Evolutionary conservation across 2,113 vertebrate genomes (phyloP).

Genomic region (Aptenodytes forsteri): DNA sequence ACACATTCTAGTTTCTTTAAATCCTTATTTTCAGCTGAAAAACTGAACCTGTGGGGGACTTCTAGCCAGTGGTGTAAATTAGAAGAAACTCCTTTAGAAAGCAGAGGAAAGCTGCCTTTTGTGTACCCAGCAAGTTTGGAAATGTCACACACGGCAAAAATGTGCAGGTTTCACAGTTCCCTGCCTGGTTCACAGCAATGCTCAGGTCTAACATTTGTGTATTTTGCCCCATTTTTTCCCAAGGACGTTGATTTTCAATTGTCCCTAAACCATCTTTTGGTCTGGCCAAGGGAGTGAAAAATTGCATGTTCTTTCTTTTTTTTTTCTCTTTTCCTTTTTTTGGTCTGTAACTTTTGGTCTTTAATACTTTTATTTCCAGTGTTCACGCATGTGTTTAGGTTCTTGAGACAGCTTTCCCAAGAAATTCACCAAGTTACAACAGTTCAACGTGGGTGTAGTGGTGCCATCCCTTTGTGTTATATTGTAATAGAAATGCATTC

Average conservation of each 20-base stretch:
- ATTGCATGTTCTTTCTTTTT: rapidly evolving
- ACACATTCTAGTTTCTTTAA: neutral
- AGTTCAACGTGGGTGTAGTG: rapidly evolving
- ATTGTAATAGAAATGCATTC: neutral
- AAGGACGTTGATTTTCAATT: neutral
- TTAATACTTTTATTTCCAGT: neutral
- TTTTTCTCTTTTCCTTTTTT: neutral
- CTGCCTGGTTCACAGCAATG: neutral
- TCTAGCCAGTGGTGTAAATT: neutral
- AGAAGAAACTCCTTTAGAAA: neutral
- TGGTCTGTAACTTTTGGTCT: neutral
- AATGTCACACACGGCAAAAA: neutral
- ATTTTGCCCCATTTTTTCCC: neutral
- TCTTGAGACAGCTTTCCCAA: neutral
- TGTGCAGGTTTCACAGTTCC: neutral
- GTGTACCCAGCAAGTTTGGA: neutral
- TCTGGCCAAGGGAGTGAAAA: neutral
- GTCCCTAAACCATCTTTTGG: neutral
- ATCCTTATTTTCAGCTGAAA: neutral
- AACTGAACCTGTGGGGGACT: neutral
- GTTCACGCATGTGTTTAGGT: neutral
- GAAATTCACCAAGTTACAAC: neutral
- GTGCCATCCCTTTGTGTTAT: neutral
- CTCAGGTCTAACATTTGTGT: neutral
- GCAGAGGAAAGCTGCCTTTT: neutral